Conservation (phyloP, 2,888 invertebrate species). For the Diaprepes abbreviatus region DNA sequence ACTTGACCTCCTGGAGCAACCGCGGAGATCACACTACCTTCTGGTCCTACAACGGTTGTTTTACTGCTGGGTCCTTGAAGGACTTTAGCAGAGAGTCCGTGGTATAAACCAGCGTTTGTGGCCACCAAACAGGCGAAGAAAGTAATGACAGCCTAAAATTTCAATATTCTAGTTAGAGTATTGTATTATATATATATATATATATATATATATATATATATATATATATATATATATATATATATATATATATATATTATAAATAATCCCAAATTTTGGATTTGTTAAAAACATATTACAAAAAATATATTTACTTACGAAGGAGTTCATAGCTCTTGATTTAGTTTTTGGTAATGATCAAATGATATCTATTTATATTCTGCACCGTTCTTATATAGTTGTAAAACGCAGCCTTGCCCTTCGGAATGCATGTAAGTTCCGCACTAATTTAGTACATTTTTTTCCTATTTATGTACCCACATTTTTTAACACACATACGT, state of each 20-base stretch:
- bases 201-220: no score
- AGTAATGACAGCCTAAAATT: slow-evolving; percentile 40
- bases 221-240: no score
- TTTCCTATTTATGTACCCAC: no score
- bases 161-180: no score
- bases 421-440: neutral
- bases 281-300: no score
- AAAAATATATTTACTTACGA: no score
- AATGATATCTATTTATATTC: neutral
- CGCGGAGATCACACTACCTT: slow-evolving; percentile 52
- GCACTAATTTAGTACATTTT: neutral
- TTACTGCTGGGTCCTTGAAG: slow-evolving; percentile 59
- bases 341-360: slow-evolving; percentile 1
- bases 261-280: no score
- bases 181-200: no score
- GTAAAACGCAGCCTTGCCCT: neutral
- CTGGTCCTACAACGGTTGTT: slow-evolving; percentile 57
- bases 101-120: slow-evolving; percentile 43
- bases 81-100: slow-evolving; percentile 33
- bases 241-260: no score
- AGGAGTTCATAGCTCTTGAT: slow-evolving; percentile 55
- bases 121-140: slow-evolving; percentile 44
- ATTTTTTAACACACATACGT: no score
- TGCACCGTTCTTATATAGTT: neutral
- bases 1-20: slow-evolving; percentile 47